A percentile compares a stretch with the other conserved stretches of the same genome.
phyloP scores from a whole-genome alignment of 2,888 invertebrate species.

The Perdita meconis region DNA sequence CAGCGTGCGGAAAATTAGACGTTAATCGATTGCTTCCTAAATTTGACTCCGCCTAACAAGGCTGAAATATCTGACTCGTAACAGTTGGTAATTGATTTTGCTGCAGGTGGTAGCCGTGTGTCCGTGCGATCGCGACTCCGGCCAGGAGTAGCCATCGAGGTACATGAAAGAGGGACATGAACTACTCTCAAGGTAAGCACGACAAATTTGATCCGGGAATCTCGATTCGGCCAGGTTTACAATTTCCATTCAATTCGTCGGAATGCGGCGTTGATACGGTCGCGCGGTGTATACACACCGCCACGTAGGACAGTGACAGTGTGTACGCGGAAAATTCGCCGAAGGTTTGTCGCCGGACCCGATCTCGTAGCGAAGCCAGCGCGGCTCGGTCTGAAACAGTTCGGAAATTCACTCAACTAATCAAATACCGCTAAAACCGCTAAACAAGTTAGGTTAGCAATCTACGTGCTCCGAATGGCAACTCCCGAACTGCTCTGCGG shows the following conservation, averaged over 20 bases:
- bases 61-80: not conserved
- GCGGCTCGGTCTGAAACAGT: slow-evolving; percentile 76
- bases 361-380: slow-evolving; percentile 56
- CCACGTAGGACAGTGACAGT: slow-evolving; percentile 8
- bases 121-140: slow-evolving; percentile 76
- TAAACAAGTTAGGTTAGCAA: slow-evolving; percentile 83
- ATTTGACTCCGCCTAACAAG: too few relatives aligned
- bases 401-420: slow-evolving; percentile 83
- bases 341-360: slow-evolving; percentile 67
- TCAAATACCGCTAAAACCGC: slow-evolving; percentile 83
- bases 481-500: slow-evolving; percentile 71
- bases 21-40: not conserved
- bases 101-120: slow-evolving; percentile 73
- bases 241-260: slow-evolving; percentile 21
- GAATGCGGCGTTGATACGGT: slow-evolving; percentile 29
- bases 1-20: too few relatives aligned
- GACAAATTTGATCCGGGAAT: not conserved
- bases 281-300: slow-evolving; percentile 3
- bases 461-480: slow-evolving; percentile 82
- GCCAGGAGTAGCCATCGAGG: slow-evolving; percentile 80
- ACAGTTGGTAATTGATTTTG: slow-evolving; percentile 35
- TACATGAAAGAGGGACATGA: slow-evolving; percentile 84
- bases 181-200: slow-evolving; percentile 83
- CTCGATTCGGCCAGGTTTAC: not conserved
- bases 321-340: slow-evolving; percentile 51